Base-by-base conservation (phyloP, 2,113 vertebrate genomes). In the Symphodus melops region DNA sequence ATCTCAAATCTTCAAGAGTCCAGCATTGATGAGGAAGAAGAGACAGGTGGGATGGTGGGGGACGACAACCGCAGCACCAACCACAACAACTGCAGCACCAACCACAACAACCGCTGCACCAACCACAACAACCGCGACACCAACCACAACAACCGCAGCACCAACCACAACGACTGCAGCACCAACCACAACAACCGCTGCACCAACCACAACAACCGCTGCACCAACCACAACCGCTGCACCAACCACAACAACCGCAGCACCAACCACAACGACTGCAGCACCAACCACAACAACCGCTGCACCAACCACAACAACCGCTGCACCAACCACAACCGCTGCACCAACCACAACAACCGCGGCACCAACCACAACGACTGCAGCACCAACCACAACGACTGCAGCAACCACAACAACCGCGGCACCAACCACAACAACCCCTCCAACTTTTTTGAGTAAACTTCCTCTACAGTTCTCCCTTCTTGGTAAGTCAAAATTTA, bases 381-480 rank as follows among this genome's bases (percentile, higher is more conserved):
- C 3, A 33, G 28, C 28, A 33, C 20, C 28, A 52, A 13, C 39
- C 8, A 36, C 25, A 33, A 10, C 19, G 1, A 20, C n/a, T n/a
- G n/a, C 36, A 13, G 2, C 44, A 14, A 8, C 48, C 28, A 1
- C 28, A 4, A 19, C 46, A 48, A 48, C 46, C n/a, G n/a, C 19
- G n/a, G 11, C 28, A 33, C 28, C 28, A 10, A n/a, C 62, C n/a
- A n/a, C n/a, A n/a, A 51, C 41, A 37, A 11, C 68, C 0, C 21
- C 19, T 33, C 28, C 25, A 33, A 55, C 46, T 5, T 8, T 17
- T 14, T 78, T 94, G 42, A 93, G 91, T 57, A 82, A 84, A 90
- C 80, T 91, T 2, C 91, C 93, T 2, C 42, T 92, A 55, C 92
- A 93, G 0, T 93, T 94, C 69, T 72, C 89, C 36, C 44, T 93